phyloP scores from a whole-genome alignment of 2,888 invertebrate genomes.

The Tanypteryx hageni region DNA sequence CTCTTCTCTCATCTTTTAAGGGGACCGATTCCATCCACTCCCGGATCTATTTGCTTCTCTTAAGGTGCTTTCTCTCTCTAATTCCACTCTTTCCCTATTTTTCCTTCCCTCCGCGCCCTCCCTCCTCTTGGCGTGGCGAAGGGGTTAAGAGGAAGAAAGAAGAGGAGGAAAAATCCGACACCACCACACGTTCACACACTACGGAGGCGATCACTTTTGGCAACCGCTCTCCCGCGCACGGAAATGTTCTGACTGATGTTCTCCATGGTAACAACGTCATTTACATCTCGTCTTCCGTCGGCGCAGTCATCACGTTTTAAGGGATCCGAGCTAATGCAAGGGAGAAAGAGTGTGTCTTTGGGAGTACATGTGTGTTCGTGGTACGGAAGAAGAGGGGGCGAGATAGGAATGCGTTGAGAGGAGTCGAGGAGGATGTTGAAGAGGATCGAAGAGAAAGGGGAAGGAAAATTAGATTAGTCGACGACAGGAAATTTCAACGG shows the following conservation, averaged over 20 bases:
- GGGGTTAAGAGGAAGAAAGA: background rate
- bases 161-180: conserved; percentile 25
- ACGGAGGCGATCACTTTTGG: conserved; percentile 56
- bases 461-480: background rate
- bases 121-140: background rate
- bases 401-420: background rate
- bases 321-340: conserved; percentile 40
- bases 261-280: conserved; percentile 59
- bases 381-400: background rate
- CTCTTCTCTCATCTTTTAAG: conserved; percentile 30
- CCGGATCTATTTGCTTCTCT: background rate
- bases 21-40: background rate
- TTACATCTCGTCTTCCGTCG: conserved; percentile 64
- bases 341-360: conserved; percentile 34
- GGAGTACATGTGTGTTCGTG: background rate
- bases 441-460: background rate
- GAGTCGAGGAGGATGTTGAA: background rate
- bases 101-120: conserved; percentile 2
- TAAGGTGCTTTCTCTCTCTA: background rate
- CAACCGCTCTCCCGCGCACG: conserved; percentile 38
- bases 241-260: conserved; percentile 61
- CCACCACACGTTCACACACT: conserved; percentile 10
- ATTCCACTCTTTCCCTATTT: background rate
- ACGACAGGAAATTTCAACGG: background rate
- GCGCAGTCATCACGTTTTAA: conserved; percentile 59